Base-by-base conservation (phyloP, 2,888 invertebrate genomes). In the Amorpha juglandis region DNA sequence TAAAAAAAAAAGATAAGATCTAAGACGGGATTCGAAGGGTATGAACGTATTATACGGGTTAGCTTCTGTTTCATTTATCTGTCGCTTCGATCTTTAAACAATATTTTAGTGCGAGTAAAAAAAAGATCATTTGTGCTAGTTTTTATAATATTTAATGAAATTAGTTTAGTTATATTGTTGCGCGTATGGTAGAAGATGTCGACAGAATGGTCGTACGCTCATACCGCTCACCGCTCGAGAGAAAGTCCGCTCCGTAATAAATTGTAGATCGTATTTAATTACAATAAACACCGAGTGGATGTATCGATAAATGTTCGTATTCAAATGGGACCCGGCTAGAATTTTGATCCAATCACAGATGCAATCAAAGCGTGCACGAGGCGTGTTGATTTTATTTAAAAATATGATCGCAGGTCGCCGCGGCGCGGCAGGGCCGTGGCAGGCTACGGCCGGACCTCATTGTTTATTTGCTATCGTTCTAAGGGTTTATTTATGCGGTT, bases 401-500 rank as follows among this genome's bases (percentile, higher is more conserved):
- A 63, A 67, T 75, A 69, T 73, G 66, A 72, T 67, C 62, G 67
- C 63, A 65, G 48, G 16, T 64, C 63, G 62, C 68, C 68, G 67
- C 67, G 63, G 71, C 70, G 33, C 9, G n/a, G 42, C 6, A 16
- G 12, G 38, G 38, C 68, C 68, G 67, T 67, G 63, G 71, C 70
- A 14, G n/a, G n/a, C 55, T 11, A 16, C 19, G 38, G 38, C 2
- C 8, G 33, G 35, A 6, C 7, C 33, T 58, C 76, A 85, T 87
- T 86, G 87, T 87, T 88, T 84, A 64, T 62, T 62, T 52, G 42
- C 83, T 80, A 87, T 87, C 87, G 86, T 87, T 88, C 85, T 83
- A 81, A 82, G 78, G 74, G 83, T 80, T 90, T 92, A 91, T 92
- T 92, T 92, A 92, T 91, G 88, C 87, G 84, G 76, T 86, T 86